Evolutionary conservation across 1,140 invertebrate species (phyloP).

Genomic region (Bombus sibiricus): DNA sequence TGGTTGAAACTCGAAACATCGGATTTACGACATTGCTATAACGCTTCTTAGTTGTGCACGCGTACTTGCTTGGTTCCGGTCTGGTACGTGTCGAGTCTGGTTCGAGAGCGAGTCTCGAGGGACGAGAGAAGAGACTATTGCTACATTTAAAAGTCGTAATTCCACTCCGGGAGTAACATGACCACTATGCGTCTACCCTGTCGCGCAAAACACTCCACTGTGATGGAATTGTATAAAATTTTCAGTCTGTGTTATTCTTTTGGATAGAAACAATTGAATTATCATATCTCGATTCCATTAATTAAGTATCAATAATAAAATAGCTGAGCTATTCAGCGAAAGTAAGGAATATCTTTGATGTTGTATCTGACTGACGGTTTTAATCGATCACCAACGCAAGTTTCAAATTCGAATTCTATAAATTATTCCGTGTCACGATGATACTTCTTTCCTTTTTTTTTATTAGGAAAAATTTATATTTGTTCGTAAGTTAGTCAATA

Average conservation of each 20-base stretch:
- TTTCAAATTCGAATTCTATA: background rate
- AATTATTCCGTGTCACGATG: background rate
- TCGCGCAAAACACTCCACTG: constrained; percentile 12
- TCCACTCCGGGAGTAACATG: constrained; percentile 62
- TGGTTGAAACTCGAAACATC: constrained; percentile 44
- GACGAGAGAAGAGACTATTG: constrained; percentile 53
- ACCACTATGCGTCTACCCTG: constrained; percentile 35
- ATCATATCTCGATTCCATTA: background rate
- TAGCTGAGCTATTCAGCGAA: background rate
- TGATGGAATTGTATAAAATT: background rate
- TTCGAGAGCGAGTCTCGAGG: constrained; percentile 53
- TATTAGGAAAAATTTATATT: background rate
- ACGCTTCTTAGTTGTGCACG: constrained; percentile 15
- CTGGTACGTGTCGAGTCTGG: constrained; percentile 59
- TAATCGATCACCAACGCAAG: background rate
- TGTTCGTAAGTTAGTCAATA: background rate
- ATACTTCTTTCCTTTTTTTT: no score
- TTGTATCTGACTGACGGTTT: background rate
- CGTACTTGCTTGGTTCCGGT: constrained; percentile 55
- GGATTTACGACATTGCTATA: constrained; percentile 44
- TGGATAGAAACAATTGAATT: background rate
- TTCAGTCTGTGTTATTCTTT: background rate
- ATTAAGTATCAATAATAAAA: background rate
- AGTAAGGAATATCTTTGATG: background rate
- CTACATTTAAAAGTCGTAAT: constrained; percentile 54